Evolutionary conservation across 1,140 invertebrate genomes (phyloP).

Genomic region (Drosophila auraria): DNA sequence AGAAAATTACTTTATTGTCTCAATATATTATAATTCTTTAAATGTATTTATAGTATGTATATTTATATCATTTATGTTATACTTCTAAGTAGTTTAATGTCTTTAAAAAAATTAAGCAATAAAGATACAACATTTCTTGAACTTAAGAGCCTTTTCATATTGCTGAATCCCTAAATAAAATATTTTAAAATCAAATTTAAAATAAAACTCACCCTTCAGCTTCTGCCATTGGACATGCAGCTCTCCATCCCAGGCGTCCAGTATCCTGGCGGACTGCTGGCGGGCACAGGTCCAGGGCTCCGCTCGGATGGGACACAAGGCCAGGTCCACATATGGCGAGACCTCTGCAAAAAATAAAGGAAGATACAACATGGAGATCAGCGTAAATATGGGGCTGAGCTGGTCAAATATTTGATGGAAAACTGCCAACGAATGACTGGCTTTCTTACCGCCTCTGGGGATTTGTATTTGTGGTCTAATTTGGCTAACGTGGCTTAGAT

Average conservation of each 20-base stretch:
- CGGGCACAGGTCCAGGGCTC: constrained; percentile 82
- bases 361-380: constrained; percentile 7
- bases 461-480: constrained; percentile 67
- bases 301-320: constrained; percentile 73
- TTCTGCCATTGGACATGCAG: constrained; percentile 78
- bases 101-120: too few relatives aligned
- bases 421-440: constrained; percentile 27
- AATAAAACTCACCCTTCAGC: constrained; percentile 67
- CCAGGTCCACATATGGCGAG: constrained; percentile 79
- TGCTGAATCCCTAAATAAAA: background rate
- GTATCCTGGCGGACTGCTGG: constrained; percentile 70
- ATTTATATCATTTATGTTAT: too few relatives aligned
- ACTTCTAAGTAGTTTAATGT: too few relatives aligned
- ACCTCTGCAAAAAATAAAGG: constrained; percentile 66
- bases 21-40: too few relatives aligned
- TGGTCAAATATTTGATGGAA: constrained; percentile 27
- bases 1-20: too few relatives aligned
- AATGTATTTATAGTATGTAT: too few relatives aligned
- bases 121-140: too few relatives aligned
- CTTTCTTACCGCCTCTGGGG: constrained; percentile 42
- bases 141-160: too few relatives aligned
- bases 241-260: constrained; percentile 77
- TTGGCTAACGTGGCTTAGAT: constrained; percentile 55
- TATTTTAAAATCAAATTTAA: background rate
- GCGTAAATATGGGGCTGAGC: constrained; percentile 13